Evolutionary conservation across 1,140 invertebrate species (phyloP), one percentile per base, ranked within the genome.

Genomic region (Druon quercuslanigerum): DNA sequence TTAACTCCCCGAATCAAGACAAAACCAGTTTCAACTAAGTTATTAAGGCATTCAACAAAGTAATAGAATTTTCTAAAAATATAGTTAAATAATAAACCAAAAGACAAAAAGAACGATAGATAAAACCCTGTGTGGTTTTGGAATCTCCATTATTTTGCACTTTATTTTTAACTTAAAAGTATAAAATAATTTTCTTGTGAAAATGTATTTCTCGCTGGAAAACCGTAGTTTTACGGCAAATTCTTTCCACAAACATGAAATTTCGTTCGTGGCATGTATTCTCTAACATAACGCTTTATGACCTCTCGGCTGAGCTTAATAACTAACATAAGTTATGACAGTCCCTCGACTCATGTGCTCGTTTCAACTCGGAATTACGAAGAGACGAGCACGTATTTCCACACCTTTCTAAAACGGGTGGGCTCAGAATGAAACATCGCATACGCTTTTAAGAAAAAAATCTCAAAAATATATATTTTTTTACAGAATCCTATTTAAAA

Each of bases 281-380:
- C 25, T 33, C 25, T 66, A 66, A 60, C 57, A 60, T 60, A 60
- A 40, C 33, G 60, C 60, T 66, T 66, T 66, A 40, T 66, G 60
- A 66, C 60, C 60, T 66, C 60, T 40, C 60, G 33, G 60, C 60
- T 40, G 16, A 66, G 60, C 60, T 66, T 66, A 40, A 66, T 66
- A 66, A 66, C 60, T 66, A 66, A 66, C 60, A 66, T 66, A 66
- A 66, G 60, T 66, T 66, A 66, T 66, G 25, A 66, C 57, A 12
- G 57, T 66, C 60, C 60, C 60, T 66, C 60, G 60, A 40, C 60
- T 66, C 60, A 66, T 25, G 60, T 66, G 60, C 60, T 66, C 60
- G 60, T 66, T 66, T 66, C 60, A 14, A 40, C 60, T 66, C 14
- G 60, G 60, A 66, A 66, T 66, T 40, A 25, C 60, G 60, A 66